These are phyloP conservation scores for Porites australiensis DNA, from an alignment of 64 coral and sea anemone species.

Conservation along the genomic window DNA sequence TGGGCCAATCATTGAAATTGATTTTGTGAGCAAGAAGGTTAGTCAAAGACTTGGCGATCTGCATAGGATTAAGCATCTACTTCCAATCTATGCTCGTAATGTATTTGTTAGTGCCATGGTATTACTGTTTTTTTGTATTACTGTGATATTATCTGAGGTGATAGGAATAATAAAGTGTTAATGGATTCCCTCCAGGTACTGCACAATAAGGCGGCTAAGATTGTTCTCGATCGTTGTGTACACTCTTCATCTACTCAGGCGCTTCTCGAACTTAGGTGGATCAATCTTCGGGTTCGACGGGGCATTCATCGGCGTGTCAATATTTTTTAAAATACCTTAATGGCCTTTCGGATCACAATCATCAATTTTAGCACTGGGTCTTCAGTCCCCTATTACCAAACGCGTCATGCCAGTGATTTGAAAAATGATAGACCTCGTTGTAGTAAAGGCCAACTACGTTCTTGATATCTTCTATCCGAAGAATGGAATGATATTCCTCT, in stretches of 20 bases:
- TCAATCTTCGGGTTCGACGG: neutral
- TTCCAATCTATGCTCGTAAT: neutral
- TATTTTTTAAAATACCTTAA: neutral
- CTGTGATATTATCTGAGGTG: constrained; percentile 3
- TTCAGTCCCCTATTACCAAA: no score
- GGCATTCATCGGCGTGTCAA: neutral
- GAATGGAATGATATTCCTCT: no score
- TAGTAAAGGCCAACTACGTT: no score
- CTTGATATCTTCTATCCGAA: no score
- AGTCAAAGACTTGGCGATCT: constrained; percentile 5
- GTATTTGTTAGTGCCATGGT: constrained; percentile 7
- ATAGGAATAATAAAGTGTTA: neutral
- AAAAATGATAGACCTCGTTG: no score
- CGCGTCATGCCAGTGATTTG: no score
- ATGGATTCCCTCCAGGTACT: neutral
- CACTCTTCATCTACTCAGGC: neutral
- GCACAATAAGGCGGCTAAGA: neutral
- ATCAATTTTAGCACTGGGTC: no score
- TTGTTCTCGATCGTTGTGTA: neutral
- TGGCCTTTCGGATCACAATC: no score
- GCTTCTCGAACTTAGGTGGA: neutral
- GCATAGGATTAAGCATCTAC: neutral
- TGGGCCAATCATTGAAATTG: neutral
- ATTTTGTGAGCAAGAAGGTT: constrained; percentile 12
- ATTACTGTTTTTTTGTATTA: neutral